These are phyloP conservation scores for Prionailurus bengalensis DNA, from an alignment of 2,113 vertebrate genomes.

Conservation along the genomic window DNA sequence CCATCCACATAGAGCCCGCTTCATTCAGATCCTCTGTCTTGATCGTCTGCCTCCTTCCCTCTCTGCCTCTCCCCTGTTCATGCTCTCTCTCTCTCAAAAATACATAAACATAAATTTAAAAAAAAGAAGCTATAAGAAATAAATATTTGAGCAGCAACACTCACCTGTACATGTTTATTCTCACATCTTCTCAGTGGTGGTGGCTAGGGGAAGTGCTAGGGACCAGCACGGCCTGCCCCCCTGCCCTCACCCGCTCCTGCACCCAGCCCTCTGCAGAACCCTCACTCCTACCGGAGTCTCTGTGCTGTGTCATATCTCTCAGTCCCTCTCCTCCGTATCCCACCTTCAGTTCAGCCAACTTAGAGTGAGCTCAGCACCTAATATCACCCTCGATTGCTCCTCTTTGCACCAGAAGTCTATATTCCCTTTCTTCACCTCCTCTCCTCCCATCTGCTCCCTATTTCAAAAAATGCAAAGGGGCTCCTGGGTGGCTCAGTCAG, in stretches of 20 bases:
- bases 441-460: neutral
- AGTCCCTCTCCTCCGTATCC: neutral
- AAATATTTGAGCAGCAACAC: slow-evolving; percentile 78
- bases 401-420: neutral
- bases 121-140: slow-evolving; percentile 84
- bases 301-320: neutral
- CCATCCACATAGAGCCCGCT: too few species aligned
- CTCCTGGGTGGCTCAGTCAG: too few species aligned
- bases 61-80: too few species aligned
- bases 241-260: too few species aligned
- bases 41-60: too few species aligned
- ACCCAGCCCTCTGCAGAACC: too few species aligned
- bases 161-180: neutral
- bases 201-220: too few species aligned
- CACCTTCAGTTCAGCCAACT: neutral
- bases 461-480: neutral
- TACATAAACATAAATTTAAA: too few species aligned
- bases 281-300: neutral
- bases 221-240: too few species aligned
- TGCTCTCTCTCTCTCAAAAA: too few species aligned
- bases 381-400: neutral
- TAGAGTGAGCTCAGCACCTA: neutral
- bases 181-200: neutral
- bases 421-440: neutral
- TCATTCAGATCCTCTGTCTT: too few species aligned